Evolutionary conservation across 37 sponge, comb jelly and placozoan species (phyloP).

Genomic region (Dysidea cf. avara): DNA sequence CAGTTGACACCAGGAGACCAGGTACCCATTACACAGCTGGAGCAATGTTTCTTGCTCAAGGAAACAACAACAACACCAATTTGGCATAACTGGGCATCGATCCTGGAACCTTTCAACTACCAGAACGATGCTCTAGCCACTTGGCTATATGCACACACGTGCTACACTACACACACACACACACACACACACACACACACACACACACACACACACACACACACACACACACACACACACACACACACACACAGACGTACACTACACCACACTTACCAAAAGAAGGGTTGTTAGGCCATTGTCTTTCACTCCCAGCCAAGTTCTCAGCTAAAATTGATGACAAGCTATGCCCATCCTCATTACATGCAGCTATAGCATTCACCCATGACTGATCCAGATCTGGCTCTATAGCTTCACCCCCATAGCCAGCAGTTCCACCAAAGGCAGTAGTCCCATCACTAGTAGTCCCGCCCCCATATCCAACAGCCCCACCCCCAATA

Average conservation of each 20-base stretch:
- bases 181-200: constrained; percentile 13
- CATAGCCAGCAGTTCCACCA: neutral
- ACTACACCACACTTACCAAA: neutral
- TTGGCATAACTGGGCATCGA: no score
- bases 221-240: constrained; percentile 29
- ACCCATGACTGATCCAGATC: neutral
- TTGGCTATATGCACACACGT: constrained; percentile 6
- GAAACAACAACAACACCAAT: no score
- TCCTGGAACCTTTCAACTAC: no score
- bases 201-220: constrained; percentile 29
- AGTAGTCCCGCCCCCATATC: neutral
- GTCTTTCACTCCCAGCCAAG: neutral
- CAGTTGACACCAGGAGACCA: no score
- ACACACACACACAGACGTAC: constrained; percentile 23
- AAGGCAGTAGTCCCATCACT: neutral
- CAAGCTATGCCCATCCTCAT: neutral
- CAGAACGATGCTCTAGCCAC: no score
- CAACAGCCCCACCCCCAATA: neutral
- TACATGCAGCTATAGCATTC: neutral
- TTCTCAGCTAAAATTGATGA: neutral
- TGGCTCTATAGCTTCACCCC: constrained; percentile 1
- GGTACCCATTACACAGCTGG: no score
- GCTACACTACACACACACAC: neutral
- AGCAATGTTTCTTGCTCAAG: no score
- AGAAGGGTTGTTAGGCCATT: no score